Conservation (phyloP, 2,888 invertebrate genomes). For the Germaria angustata region DNA sequence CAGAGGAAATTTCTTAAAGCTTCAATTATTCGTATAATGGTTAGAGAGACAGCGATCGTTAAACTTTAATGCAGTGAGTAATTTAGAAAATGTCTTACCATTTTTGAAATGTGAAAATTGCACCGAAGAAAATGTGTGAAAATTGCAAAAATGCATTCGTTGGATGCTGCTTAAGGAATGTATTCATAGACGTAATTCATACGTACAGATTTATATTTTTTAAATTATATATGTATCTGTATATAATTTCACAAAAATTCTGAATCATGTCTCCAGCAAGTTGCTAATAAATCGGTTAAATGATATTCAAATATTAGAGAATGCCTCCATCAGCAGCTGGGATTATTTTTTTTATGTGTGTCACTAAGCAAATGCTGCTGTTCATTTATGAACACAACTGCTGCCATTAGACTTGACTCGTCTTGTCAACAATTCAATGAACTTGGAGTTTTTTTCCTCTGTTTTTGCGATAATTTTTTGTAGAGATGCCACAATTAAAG, state of each 20-base stretch:
- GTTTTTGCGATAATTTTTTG: background rate
- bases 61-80: conserved; percentile 41
- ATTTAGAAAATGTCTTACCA: conserved; percentile 36
- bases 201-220: too few relatives aligned
- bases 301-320: conserved; percentile 25
- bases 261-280: background rate
- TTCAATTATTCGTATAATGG: conserved; percentile 4
- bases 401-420: conserved; percentile 48
- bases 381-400: background rate
- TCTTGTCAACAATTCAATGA: conserved; percentile 58
- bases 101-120: conserved; percentile 20
- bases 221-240: too few relatives aligned
- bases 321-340: conserved; percentile 5
- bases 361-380: conserved; percentile 58
- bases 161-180: background rate
- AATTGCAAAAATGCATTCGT: background rate
- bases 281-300: background rate
- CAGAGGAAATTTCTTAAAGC: conserved; percentile 9
- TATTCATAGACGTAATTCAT: too few relatives aligned
- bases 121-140: conserved; percentile 6
- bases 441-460: conserved; percentile 26
- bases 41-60: conserved; percentile 44
- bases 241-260: background rate
- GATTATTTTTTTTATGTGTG: conserved; percentile 33
- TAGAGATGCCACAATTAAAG: conserved; percentile 53